phyloP scores from a whole-genome alignment of 2,797 vertebrate genomes.

The Pelochelys cantorii region DNA sequence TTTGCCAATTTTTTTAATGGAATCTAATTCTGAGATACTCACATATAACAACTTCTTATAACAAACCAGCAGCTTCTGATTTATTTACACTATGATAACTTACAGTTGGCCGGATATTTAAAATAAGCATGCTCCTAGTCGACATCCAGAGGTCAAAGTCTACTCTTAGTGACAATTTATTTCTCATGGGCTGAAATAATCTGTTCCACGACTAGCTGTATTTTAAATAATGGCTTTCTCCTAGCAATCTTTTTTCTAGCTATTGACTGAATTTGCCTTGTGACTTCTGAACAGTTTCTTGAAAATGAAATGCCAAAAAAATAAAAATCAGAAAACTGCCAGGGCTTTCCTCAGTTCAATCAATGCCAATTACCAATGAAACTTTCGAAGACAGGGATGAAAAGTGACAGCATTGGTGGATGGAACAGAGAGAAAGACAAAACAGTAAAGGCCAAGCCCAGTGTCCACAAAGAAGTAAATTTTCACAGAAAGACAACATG shows the following conservation, averaged over 20 bases:
- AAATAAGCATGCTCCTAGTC: background rate
- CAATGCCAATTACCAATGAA: background rate
- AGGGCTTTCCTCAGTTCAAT: background rate
- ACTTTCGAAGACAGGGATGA: background rate
- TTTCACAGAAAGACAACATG: constrained; percentile 15
- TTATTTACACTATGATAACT: background rate
- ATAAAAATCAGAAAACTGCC: constrained; percentile 6
- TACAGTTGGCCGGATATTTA: background rate
- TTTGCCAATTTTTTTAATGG: background rate
- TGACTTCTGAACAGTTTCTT: background rate
- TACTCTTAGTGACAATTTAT: no score
- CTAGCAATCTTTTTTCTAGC: background rate
- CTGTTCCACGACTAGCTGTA: background rate
- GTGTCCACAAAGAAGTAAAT: background rate
- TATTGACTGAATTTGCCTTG: constrained; percentile 11
- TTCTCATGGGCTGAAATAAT: background rate
- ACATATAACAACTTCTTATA: background rate
- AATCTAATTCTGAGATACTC: background rate
- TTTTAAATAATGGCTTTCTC: background rate
- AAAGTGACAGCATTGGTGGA: background rate
- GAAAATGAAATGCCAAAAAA: constrained; percentile 12
- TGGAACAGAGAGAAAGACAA: constrained; percentile 2
- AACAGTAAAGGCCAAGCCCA: constrained; percentile 14
- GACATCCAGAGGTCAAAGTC: background rate
- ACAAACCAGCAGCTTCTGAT: background rate